Evolutionary conservation across 2,113 vertebrate species (phyloP), one percentile per base, ranked within the genome.

Genomic region (Lota lota): DNA sequence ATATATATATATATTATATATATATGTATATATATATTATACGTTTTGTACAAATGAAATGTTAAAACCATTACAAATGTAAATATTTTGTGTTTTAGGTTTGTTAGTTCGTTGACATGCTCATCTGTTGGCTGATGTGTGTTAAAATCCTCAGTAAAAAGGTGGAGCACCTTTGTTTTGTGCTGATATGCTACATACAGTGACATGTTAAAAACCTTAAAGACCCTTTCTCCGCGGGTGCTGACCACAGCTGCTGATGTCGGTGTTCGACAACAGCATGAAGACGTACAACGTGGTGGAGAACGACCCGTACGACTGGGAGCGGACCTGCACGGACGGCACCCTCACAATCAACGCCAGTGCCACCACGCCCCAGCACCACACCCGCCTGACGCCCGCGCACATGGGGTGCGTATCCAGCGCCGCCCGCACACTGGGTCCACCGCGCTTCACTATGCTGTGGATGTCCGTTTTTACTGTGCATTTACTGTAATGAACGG

Each of bases 241-340:
- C 67, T 64, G 28, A 14, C 71, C 87, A 54, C 89, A 99, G 97
- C 93, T 99, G 86, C 91, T 99, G 79, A 95, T 95, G 93, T 96
- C 95, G 0, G 93, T 99, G 73, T 99, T 99, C 88, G 97, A 99
- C 88, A 96, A 94, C 69, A 98, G 95, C 87, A 99, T 99, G 94
- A 98, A 97, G 88, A 94, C 91, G 0, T 96, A 94, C 87, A 95
- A 95, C 11, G 95, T 99, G 17, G 90, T 94, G 88, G 97, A 99
- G 83, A 98, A 95, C 17, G 97, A 99, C 71, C 93, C 95, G 8
- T 99, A 96, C 61, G 97, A 99, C 86, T 99, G 97, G 97, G 97
- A 99, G 90, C 94, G 95, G 82, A 95, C 93, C 58, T 91, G 92
- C 73, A 90, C 92, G 10, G 97, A 98, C 1, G 94, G 95, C 68